These are phyloP conservation scores for Coreius guichenoti DNA, from an alignment of 2,797 vertebrate species.

Conservation along the genomic window DNA sequence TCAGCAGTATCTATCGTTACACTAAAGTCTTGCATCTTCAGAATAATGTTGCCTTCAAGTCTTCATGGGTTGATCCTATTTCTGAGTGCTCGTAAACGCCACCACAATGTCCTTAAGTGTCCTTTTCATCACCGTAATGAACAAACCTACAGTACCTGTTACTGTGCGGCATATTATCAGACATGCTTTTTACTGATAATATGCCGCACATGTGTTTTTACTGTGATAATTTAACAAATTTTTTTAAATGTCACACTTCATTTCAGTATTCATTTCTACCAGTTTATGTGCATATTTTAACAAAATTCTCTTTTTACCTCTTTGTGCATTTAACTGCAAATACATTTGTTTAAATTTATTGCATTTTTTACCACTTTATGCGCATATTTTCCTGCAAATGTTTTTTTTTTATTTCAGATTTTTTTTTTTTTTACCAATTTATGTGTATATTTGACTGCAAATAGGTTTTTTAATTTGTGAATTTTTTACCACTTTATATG, in stretches of 20 bases:
- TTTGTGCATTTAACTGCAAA: background rate
- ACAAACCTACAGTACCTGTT: background rate
- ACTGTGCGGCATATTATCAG: background rate
- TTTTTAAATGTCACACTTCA: background rate
- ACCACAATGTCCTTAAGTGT: background rate
- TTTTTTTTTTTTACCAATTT: background rate
- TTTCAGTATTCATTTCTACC: background rate
- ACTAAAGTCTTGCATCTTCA: background rate
- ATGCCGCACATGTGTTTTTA: background rate
- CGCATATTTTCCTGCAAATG: background rate
- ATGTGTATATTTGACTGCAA: background rate
- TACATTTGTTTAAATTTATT: background rate
- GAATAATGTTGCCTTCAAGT: constrained; percentile 6
- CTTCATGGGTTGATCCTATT: background rate
- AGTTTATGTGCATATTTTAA: background rate
- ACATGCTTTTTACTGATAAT: background rate
- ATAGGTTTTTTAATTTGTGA: background rate
- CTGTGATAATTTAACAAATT: background rate
- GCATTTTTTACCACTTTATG: background rate
- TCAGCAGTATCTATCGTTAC: background rate
- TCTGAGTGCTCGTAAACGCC: background rate
- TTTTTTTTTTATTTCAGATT: no score
- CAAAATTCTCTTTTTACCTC: no score
- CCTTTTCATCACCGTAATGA: background rate
- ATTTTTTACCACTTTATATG: background rate